Evolutionary conservation across 2,113 vertebrate genomes (phyloP), one percentile per base, ranked within the genome.

Genomic region (Pomatorhinus ruficollis): DNA sequence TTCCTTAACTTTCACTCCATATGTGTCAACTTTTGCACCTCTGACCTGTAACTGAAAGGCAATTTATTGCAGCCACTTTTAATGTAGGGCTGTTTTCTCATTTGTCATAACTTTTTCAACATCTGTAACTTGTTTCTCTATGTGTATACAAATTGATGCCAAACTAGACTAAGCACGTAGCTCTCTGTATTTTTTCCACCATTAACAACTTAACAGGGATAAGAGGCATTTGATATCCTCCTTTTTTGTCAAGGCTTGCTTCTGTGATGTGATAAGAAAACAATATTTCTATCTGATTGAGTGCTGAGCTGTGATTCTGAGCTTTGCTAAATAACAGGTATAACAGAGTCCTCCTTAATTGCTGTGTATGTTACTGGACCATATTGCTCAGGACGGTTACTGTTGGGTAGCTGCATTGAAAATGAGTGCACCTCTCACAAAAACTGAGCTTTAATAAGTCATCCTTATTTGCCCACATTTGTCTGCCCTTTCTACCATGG

Each of bases 401-500:
- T 83, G 0, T 40, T 44, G 40, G n/a, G 42, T 83, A 76, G 40
- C 23, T 70, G 49, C 79, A 57, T 11, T 71, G 68, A 75, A 95
- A 95, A 71, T 35, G 30, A 44, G n/a, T 61, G 35, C 15, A 54
- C 33, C 23, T 76, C 33, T 86, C 33, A 74, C 25, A 83, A 82
- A 94, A 93, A 15, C 20, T 21, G 13, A 19, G 15, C 68, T 93
- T 93, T 74, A 68, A n/a, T 71, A 93, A 90, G 20, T 20, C n/a
- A 42, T 60, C n/a, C 39, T 83, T 97, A 87, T 93, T 93, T 76
- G 37, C n/a, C 70, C 52, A 75, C 53, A 64, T 94, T 92, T 95
- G 8, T 59, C 75, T 70, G 40, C 33, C 33, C 37, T 90, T 87
- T 76, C 39, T 87, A 60, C 18, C 57, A 68, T 20, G 33, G 39